These are phyloP conservation scores for Toxonevra muliebris DNA, from an alignment of 2,888 invertebrate genomes.

Conservation along the genomic window DNA sequence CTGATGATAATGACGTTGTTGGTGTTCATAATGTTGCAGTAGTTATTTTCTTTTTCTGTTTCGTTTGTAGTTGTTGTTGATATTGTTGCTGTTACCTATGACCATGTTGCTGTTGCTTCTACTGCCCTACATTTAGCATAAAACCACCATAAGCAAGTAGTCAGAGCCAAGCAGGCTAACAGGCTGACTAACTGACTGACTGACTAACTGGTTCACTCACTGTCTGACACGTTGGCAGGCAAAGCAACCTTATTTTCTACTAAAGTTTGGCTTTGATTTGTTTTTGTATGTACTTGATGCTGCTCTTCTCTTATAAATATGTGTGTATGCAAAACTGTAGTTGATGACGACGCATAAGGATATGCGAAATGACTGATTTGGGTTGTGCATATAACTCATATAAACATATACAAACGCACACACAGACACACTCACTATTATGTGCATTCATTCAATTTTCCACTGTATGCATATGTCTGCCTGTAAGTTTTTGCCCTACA, in stretches of 20 bases:
- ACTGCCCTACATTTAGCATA: not conserved
- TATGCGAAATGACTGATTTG: slow-evolving; percentile 38
- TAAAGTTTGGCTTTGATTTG: too few relatives aligned
- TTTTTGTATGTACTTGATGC: too few relatives aligned
- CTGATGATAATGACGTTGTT: slow-evolving; percentile 3
- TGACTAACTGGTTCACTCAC: too few relatives aligned
- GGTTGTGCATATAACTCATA: slow-evolving; percentile 40
- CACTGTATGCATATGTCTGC: not conserved
- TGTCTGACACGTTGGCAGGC: too few relatives aligned
- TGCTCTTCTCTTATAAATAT: too few relatives aligned
- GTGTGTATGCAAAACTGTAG: too few relatives aligned
- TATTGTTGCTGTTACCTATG: slow-evolving; percentile 6
- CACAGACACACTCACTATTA: slow-evolving; percentile 16
- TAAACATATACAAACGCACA: slow-evolving; percentile 29
- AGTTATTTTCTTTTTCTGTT: not conserved
- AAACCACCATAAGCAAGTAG: not conserved
- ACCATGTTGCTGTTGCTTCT: not conserved
- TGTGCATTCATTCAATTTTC: not conserved
- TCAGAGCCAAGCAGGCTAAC: too few relatives aligned
- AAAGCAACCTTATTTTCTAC: too few relatives aligned
- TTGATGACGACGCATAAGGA: slow-evolving; percentile 23
- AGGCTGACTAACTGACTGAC: too few relatives aligned
- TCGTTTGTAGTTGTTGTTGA: not conserved
- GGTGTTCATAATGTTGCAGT: not conserved
- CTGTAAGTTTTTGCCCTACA: not conserved